These are phyloP conservation scores for Picus viridis DNA, from an alignment of 2,797 vertebrate genomes.

Conservation along the genomic window DNA sequence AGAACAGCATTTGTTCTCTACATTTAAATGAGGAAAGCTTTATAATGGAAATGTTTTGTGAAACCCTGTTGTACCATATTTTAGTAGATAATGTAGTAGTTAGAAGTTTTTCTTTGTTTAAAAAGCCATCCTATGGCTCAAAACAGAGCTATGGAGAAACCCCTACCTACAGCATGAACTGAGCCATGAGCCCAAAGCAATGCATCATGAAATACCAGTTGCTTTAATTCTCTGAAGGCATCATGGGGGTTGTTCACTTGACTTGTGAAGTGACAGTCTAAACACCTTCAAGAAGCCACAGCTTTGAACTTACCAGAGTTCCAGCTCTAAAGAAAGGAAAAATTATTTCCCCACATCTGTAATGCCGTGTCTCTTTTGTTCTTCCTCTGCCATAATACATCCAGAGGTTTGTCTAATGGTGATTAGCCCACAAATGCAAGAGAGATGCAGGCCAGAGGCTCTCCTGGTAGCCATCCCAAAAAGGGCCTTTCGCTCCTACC, in stretches of 20 bases:
- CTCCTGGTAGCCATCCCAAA: background rate
- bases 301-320: background rate
- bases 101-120: background rate
- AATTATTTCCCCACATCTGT: background rate
- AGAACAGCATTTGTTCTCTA: background rate
- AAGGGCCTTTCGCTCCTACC: background rate
- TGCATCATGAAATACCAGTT: background rate
- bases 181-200: background rate
- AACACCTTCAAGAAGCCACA: background rate
- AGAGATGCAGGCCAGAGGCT: background rate
- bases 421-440: background rate
- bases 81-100: background rate
- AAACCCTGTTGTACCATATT: background rate
- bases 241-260: background rate
- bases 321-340: background rate
- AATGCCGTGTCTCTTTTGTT: background rate
- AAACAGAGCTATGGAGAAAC: background rate
- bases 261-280: background rate
- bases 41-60: background rate
- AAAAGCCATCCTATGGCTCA: background rate
- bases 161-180: background rate
- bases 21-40: background rate
- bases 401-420: background rate
- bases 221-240: background rate
- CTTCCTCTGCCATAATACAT: background rate